Percentiles rank a stretch among this genome's conserved stretches.
phyloP scores from a whole-genome alignment of 2,888 invertebrate species.

The Oscheius sp. region DNA sequence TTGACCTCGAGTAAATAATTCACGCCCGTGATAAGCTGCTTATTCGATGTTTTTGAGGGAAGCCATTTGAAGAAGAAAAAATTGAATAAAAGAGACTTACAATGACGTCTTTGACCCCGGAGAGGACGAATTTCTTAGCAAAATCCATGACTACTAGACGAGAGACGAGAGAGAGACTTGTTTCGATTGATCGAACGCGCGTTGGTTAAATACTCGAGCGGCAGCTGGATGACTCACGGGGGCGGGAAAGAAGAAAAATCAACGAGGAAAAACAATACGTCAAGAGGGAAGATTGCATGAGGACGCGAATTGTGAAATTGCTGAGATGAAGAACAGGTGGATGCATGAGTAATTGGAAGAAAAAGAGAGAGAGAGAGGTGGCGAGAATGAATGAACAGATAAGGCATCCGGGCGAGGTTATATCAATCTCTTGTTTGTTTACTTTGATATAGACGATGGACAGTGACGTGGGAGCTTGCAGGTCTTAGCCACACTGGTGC shows the following conservation, averaged over 20 bases:
- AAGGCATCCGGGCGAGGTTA: no score
- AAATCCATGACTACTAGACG: neutral
- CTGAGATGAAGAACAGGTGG: neutral
- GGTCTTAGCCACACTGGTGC: no score
- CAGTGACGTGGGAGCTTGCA: no score
- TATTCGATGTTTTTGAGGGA: no score
- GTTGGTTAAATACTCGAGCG: slow-evolving; percentile 24
- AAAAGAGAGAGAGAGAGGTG: no score
- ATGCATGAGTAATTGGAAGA: neutral
- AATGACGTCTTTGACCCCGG: slow-evolving; percentile 48
- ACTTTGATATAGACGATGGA: no score
- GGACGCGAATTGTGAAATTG: no score
- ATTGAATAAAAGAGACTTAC: slow-evolving; percentile 31
- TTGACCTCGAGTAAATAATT: no score
- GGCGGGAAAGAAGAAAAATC: slow-evolving; percentile 16
- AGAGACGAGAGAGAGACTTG: neutral
- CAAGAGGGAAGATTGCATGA: neutral
- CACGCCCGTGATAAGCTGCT: no score
- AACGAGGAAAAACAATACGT: neutral
- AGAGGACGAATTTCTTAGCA: slow-evolving; percentile 40
- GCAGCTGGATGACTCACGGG: slow-evolving; percentile 15
- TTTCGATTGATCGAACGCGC: slow-evolving; percentile 15
- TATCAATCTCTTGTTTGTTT: no score
- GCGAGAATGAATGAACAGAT: no score
- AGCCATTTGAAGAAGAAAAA: no score